A percentile compares a stretch with the other conserved stretches of the same genome.
phyloP scores from a whole-genome alignment of 2,113 vertebrate species.

The Arothron firmamentum region DNA sequence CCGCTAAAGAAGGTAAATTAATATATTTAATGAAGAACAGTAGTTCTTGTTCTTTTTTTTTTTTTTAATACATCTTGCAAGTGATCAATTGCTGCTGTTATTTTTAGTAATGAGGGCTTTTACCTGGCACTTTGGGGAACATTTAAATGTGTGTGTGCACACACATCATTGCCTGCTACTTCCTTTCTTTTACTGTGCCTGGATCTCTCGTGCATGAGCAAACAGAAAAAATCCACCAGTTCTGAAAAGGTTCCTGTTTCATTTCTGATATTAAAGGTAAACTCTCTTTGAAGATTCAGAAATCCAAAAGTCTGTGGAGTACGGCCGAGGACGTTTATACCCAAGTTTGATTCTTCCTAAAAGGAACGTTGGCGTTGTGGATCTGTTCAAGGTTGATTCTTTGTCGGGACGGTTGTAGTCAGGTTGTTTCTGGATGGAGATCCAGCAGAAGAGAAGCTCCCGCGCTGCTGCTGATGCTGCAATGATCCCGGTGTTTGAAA shows the following conservation, averaged over 20 bases:
- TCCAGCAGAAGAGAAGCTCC: constrained; percentile 32
- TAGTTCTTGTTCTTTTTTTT: constrained; percentile 43
- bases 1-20: constrained; percentile 67
- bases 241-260: too few species aligned
- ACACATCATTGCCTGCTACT: constrained; percentile 42
- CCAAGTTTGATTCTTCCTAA: constrained; percentile 41
- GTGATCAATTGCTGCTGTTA: constrained; percentile 70
- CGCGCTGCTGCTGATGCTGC: constrained; percentile 62
- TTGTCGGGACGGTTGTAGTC: constrained; percentile 37
- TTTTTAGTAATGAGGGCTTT: constrained; percentile 54
- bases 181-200: constrained; percentile 41
- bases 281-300: constrained; percentile 1
- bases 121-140: constrained; percentile 53
- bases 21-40: constrained; percentile 74
- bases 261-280: not conserved
- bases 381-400: constrained; percentile 49
- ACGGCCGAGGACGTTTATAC: constrained; percentile 37
- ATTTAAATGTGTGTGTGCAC: constrained; percentile 6
- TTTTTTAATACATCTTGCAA: constrained; percentile 68
- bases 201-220: constrained; percentile 52
- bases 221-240: constrained; percentile 16
- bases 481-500: constrained; percentile 66
- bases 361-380: constrained; percentile 56
- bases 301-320: constrained; percentile 14
- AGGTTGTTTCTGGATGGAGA: constrained; percentile 59